Conservation (phyloP, 2,797 vertebrate species). For the Gorsachius magnificus region DNA sequence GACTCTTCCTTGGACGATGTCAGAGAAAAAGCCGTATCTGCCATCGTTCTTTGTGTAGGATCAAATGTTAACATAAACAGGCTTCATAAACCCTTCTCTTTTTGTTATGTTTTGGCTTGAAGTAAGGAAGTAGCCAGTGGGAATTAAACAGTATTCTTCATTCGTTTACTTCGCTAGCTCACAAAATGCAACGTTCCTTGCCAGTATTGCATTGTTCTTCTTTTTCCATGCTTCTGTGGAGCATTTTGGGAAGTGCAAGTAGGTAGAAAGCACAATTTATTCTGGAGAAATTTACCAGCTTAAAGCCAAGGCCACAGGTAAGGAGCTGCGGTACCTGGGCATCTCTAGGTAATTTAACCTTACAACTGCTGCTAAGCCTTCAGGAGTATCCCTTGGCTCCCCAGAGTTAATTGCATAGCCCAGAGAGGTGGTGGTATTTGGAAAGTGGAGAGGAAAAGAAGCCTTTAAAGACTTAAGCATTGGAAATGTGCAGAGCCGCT, state of each 20-base stretch:
- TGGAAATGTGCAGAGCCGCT: neutral
- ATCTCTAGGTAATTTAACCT: neutral
- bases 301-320: neutral
- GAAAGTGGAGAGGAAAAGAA: neutral
- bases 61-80: neutral
- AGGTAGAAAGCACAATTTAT: neutral
- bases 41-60: neutral
- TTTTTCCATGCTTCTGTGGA: neutral
- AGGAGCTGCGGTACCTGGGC: neutral
- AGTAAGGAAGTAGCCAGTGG: neutral
- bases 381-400: neutral
- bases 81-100: no score
- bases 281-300: neutral
- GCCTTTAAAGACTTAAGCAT: neutral
- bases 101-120: neutral
- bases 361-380: neutral
- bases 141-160: neutral
- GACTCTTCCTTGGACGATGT: neutral
- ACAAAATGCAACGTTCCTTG: neutral
- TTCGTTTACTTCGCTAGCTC: constrained; percentile 6
- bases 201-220: neutral
- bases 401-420: neutral
- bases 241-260: neutral
- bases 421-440: neutral
- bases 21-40: neutral